Conservation (phyloP, 2,888 invertebrate genomes). For the Hymenopus coronatus region DNA sequence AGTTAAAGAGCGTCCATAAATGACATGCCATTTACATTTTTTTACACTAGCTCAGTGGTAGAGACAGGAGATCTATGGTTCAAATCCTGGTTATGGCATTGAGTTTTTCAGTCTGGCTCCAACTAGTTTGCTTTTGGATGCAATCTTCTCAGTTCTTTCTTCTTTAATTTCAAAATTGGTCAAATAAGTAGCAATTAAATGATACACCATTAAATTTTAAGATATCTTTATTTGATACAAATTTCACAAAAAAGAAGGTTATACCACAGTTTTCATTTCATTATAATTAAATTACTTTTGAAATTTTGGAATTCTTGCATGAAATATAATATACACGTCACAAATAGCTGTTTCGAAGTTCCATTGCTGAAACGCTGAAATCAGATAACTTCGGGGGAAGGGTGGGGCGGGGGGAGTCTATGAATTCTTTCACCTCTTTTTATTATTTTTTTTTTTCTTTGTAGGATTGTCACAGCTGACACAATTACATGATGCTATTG, state of each 20-base stretch:
- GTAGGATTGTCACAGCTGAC: slow-evolving; percentile 35
- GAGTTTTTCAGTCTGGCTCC: too few species aligned
- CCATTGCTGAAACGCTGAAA: slow-evolving; percentile 18
- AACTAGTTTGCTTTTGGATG: too few species aligned
- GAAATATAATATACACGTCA: slow-evolving; percentile 12
- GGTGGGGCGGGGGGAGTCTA: not conserved
- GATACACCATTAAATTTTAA: not conserved
- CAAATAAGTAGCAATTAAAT: too few species aligned
- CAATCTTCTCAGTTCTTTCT: too few species aligned
- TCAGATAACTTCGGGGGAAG: not conserved
- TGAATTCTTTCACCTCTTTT: slow-evolving; percentile 11
- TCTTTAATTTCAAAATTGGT: too few species aligned
- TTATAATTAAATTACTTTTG: slow-evolving; percentile 9
- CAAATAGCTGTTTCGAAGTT: slow-evolving; percentile 15
- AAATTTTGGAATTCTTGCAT: slow-evolving; percentile 15
- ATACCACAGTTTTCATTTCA: slow-evolving; percentile 20
- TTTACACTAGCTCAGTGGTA: too few species aligned
- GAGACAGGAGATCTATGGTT: too few species aligned
- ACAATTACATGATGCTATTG: slow-evolving; percentile 30
- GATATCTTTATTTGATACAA: slow-evolving; percentile 27
- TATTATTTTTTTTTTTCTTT: slow-evolving; percentile 9
- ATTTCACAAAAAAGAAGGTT: slow-evolving; percentile 31
- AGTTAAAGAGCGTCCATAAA: too few species aligned
- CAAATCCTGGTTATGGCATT: too few species aligned
- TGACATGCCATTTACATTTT: too few species aligned